These are phyloP conservation scores for Lithosia quadra DNA, from an alignment of 2,888 invertebrate species.

Conservation along the genomic window DNA sequence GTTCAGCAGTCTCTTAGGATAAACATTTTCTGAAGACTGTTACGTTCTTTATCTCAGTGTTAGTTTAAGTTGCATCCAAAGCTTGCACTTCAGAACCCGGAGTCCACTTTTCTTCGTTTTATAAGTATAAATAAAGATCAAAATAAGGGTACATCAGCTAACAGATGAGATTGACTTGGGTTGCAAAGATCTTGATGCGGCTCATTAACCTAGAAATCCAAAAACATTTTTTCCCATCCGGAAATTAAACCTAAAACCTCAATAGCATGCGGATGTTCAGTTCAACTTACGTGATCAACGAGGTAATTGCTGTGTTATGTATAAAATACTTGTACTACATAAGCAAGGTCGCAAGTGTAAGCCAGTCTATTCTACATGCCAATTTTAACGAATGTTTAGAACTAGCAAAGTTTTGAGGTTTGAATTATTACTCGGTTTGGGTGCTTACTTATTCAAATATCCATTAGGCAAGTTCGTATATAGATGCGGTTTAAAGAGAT, in stretches of 20 bases:
- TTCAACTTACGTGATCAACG: background rate
- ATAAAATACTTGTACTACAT: background rate
- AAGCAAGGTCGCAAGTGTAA: background rate
- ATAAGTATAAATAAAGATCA: too few species aligned
- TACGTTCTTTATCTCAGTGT: too few species aligned
- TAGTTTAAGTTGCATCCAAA: too few species aligned
- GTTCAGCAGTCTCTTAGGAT: too few species aligned
- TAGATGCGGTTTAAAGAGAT: constrained; percentile 20
- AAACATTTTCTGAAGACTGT: too few species aligned
- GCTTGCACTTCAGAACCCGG: too few species aligned
- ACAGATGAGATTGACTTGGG: background rate
- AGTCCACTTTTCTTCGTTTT: too few species aligned
- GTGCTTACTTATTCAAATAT: constrained; percentile 39
- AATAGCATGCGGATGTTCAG: too few species aligned
- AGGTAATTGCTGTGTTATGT: background rate
- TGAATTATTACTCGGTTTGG: constrained; percentile 21
- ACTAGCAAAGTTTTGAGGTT: constrained; percentile 22
- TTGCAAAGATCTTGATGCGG: background rate
- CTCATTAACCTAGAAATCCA: too few species aligned
- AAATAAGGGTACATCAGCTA: too few species aligned
- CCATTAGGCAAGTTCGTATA: constrained; percentile 26
- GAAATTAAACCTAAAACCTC: too few species aligned
- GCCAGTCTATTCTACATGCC: constrained; percentile 10
- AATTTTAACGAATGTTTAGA: constrained; percentile 13
- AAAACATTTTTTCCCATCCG: too few species aligned